Evolutionary conservation across 37 sponge, comb jelly and placozoan genomes (phyloP), one percentile per base, ranked within the genome.

Genomic region (Sycon ciliatum): DNA sequence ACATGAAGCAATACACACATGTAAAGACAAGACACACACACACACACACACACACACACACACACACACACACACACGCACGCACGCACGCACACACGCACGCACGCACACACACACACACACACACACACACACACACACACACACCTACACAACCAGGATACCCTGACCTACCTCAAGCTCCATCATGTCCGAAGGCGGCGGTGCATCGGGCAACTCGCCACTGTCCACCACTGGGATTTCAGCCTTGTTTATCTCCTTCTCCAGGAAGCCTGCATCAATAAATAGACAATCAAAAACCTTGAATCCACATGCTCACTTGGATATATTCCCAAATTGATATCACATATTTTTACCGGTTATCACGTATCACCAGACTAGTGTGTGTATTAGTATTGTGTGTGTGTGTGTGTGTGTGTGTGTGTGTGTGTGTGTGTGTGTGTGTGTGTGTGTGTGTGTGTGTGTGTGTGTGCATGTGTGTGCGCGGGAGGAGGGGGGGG

Each of bases 151-250:
- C 7, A 66, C 13, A 66, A 32, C 18, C 5, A 38, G 27, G 54
- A 63, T 61, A 6, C 60, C 75, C 49, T 74, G 5, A 0, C 54
- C 38, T 32, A 84, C 90, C 83, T 97, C 99, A 53, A 97, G 42
- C 68, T 97, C 99, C 67, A 97, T 97, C 80, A 97, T 79, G 34
- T 82, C 86, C 36, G 79, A 85, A 36, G 89, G 90, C 33, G 89
- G 85, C 33, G 99, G 99, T 23, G 99, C 99, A 65, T 69, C 76
- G 60, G 93, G 85, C 60, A 79, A 76, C 3, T 70, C 69, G 54
- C 81, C 80, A 6, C 75, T 73, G 4, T 84, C 87, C 7, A 26
- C n/a, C 3, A 76, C 49, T 30, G 83, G 80, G 42, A 97, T 79
- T 0, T 62, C 65, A 3, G 80, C 86, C 71, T 83, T 86, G 39